Evolutionary conservation across 1,140 invertebrate species (phyloP), one percentile per base, ranked within the genome.

Genomic region (Idris sp.): DNA sequence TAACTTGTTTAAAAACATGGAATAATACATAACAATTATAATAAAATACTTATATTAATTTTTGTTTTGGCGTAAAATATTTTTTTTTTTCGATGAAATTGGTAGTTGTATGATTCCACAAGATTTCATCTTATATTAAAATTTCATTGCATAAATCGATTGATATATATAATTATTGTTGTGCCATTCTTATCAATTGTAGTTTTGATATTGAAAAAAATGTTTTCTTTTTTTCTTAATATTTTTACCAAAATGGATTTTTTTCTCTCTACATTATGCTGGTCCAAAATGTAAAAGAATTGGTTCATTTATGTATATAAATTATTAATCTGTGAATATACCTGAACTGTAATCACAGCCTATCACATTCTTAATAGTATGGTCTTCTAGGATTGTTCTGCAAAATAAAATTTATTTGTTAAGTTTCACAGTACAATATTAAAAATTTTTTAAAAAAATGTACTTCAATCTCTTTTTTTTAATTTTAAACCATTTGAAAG

Each of bases 361-460:
- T 62, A 61, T 56, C 53, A 30, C 13, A 22, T 26, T 41, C 9
- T 90, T 88, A 94, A 81, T 94, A 94, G 79, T 94, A 94, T 2
- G 93, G 93, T 84, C 93, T 89, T 64, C 93, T 89, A 16, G 93
- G 93, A 89, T 94, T 94, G 79, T 94, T 94, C 93, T 94, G 88
- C 48, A 92, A 71, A 35, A 25, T 11, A 43, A 30, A 28, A 31
- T 36, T 15, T 30, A 30, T 9, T 30, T 30, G 9, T 2, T 30
- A 2, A 30, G n/a, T n/a, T n/a, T n/a, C n/a, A n/a, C n/a, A n/a
- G n/a, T n/a, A n/a, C 3, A 30, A 30, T 30, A 6, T 30, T 30
- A 2, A 4, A 22, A 22, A 4, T 22, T 22, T 22, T 4, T 4
- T 22, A 4, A 22, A 22, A 22, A 22, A 4, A 22, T 4, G 31